These are phyloP conservation scores for Rhaphigaster nebulosa DNA, from an alignment of 2,888 invertebrate genomes.

Conservation along the genomic window DNA sequence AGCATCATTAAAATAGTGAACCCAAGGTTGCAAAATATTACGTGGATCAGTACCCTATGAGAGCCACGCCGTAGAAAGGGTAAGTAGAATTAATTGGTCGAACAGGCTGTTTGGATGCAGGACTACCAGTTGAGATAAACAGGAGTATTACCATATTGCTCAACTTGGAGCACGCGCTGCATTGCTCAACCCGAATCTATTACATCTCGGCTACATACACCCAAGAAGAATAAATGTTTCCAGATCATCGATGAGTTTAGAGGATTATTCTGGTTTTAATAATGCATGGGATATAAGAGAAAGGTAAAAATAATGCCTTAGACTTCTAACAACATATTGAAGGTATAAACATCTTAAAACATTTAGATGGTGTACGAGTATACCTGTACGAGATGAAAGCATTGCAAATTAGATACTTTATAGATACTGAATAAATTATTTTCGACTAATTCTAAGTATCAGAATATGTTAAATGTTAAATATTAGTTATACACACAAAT, in stretches of 20 bases:
- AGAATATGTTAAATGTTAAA: too few species aligned
- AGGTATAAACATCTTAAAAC: neutral
- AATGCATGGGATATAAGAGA: neutral
- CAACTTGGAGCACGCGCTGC: constrained; percentile 42
- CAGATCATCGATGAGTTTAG: neutral
- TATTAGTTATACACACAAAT: neutral
- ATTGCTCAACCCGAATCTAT: constrained; percentile 53
- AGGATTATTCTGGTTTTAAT: constrained; percentile 14
- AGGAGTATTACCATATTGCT: constrained; percentile 55
- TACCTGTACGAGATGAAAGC: neutral
- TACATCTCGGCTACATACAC: constrained; percentile 9
- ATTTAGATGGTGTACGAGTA: neutral
- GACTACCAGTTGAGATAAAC: constrained; percentile 49
- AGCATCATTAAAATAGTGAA: neutral
- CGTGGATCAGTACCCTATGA: constrained; percentile 1
- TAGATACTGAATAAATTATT: neutral
- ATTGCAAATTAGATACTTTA: neutral
- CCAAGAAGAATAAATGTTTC: constrained; percentile 1
- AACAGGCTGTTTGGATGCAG: constrained; percentile 42
- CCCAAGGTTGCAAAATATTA: neutral
- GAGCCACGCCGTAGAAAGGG: constrained; percentile 43
- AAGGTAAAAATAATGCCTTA: neutral
- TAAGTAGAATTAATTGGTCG: constrained; percentile 47
- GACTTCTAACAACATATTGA: neutral
- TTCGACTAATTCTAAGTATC: neutral